Percentiles rank a stretch among this genome's conserved stretches.
phyloP scores from a whole-genome alignment of 2,113 vertebrate species.

The Sigmodon hispidus region DNA sequence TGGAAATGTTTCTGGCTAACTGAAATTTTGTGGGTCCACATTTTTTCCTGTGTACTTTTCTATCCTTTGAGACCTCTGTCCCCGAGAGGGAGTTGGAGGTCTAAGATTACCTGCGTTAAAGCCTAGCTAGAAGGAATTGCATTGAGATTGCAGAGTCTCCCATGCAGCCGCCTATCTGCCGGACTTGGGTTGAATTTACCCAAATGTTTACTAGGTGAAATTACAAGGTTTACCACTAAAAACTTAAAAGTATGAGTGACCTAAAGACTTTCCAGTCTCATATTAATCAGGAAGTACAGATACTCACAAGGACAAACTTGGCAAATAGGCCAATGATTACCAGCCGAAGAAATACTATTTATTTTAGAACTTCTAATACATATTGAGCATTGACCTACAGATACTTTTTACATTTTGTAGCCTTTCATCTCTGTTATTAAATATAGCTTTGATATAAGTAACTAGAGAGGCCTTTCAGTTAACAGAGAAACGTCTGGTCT shows the following conservation, averaged over 20 bases:
- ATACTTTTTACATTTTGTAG: not conserved
- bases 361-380: slow-evolving; percentile 26
- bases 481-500: slow-evolving; percentile 13
- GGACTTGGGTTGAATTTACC: not conserved
- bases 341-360: slow-evolving; percentile 33
- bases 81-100: slow-evolving; percentile 17
- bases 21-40: not conserved
- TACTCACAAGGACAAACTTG: slow-evolving; percentile 5
- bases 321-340: not conserved
- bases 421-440: slow-evolving; percentile 35
- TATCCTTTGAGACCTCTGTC: slow-evolving; percentile 27
- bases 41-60: not conserved
- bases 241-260: not conserved
- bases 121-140: not conserved
- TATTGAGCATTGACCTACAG: not conserved
- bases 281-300: slow-evolving; percentile 35
- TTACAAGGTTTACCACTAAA: slow-evolving; percentile 34
- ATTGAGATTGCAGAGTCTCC: not conserved
- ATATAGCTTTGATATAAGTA: slow-evolving; percentile 24
- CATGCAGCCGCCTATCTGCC: not conserved
- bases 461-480: not conserved
- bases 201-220: slow-evolving; percentile 28
- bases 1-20: slow-evolving; percentile 23
- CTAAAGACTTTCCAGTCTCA: not conserved
- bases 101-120: not conserved